Base-by-base conservation (phyloP, 1,140 invertebrate genomes). In the Lethrus apterus region DNA sequence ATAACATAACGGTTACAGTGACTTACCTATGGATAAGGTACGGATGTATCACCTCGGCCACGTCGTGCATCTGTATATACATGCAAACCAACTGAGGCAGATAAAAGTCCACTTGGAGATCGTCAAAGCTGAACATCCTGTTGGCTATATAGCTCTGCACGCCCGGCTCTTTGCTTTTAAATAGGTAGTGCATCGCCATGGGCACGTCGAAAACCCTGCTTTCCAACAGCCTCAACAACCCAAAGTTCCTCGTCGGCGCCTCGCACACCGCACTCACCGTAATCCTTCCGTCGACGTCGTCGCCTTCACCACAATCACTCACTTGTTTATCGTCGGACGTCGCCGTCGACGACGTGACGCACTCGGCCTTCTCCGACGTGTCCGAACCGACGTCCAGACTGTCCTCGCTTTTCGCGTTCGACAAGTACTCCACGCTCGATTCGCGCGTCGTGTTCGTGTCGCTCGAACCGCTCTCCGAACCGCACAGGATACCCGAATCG, bases 161-260 rank as follows among this genome's bases (percentile, higher is more conserved):
- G 34, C 93, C 94, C 14, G 91, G 88, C 68, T 98, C 94, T 71
- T 98, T 98, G n/a, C 93, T 95, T 65, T 95, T 95, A 63, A 93
- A 97, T 23, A 99, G 72, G 77, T 99, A 98, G 62, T 89, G 89
- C 61, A 98, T 92, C 15, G 93, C 94, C 77, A 98, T 95, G 46
- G 89, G 89, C 80, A 97, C 95, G 66, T 97, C 90, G 68, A 98
- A 99, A 44, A 95, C 76, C 72, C 91, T 92, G 51, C 93, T 95
- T 69, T 98, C 93, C 62, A 99, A 95, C 56, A 98, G 75, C 55
- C 94, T 73, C 46, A 98, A 71, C 38, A 98, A 72, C 5, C 64
- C 65, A 13, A 51, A 58, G 50, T 55, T 59, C n/a, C 44, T 47
- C 31, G 57, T 60, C 3, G 57, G 48, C 19, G 54, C 7, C 21